These are phyloP conservation scores for Drosophila prolongata DNA, from an alignment of 2,888 invertebrate genomes.

Conservation along the genomic window DNA sequence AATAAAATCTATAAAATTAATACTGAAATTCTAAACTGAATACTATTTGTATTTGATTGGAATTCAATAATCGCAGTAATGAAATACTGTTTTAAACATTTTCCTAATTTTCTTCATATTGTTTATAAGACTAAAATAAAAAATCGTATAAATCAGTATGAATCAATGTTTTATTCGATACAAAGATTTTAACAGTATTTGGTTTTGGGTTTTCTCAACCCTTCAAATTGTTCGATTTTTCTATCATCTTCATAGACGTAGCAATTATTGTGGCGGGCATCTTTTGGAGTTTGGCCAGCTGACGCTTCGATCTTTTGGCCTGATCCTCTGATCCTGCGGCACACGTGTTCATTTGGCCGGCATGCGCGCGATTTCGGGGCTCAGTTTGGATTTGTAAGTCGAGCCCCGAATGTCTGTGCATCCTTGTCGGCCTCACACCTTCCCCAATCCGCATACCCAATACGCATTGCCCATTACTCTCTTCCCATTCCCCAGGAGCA, in stretches of 20 bases:
- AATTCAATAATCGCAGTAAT: too few species aligned
- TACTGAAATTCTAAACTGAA: too few species aligned
- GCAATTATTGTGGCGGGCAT: constrained; percentile 25
- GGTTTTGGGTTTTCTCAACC: not conserved
- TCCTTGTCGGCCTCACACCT: constrained; percentile 77
- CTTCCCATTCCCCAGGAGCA: constrained; percentile 26
- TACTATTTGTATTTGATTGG: too few species aligned
- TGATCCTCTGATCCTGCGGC: constrained; percentile 23
- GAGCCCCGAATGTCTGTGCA: constrained; percentile 49
- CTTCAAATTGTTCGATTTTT: constrained; percentile 1
- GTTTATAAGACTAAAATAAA: too few species aligned
- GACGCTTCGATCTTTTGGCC: constrained; percentile 24
- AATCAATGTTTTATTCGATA: not conserved
- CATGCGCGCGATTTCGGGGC: constrained; percentile 68
- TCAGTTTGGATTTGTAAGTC: constrained; percentile 76
- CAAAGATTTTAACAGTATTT: not conserved
- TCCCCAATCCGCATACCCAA: constrained; percentile 25
- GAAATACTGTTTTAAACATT: too few species aligned
- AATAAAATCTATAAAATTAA: too few species aligned
- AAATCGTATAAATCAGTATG: too few species aligned
- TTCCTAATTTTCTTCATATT: too few species aligned
- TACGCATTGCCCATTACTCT: constrained; percentile 5
- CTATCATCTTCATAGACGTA: constrained; percentile 21
- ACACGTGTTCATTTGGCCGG: constrained; percentile 67
- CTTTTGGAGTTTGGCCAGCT: constrained; percentile 35